Evolutionary conservation across 2,113 vertebrate genomes (phyloP), one percentile per base, ranked within the genome.

Genomic region (Pygoscelis adeliae): DNA sequence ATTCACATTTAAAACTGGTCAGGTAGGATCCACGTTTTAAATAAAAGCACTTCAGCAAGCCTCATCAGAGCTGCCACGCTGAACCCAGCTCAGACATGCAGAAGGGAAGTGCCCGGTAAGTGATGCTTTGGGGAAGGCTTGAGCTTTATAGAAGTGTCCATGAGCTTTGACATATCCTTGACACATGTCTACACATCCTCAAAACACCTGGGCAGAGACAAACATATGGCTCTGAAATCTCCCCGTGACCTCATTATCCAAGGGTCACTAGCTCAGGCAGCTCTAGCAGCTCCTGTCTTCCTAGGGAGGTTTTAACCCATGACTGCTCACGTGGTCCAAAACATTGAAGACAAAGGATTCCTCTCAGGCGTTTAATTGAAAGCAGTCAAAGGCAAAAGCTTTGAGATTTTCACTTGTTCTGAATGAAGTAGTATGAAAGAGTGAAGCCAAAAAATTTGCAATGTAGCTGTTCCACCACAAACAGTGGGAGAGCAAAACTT

Each of bases 181-280:
- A 91, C 87, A 94, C 87, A 90, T 81, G 93, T 96, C 94, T 90
- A 96, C 93, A 97, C 94, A 96, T 94, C 94, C 97, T 96, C 74
- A 87, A 70, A 95, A 90, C 95, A 97, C 95, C 95, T 96, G 82
- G 87, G 17, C 67, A 94, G 78, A 87, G 71, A 55, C 93, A 96
- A 94, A 88, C 89, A 96, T 66, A 90, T 63, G 93, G 84, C 79
- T 91, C 91, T 93, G 76, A 91, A 97, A 95, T 93, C 87, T 96
- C 63, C 18, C 63, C 0, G 3, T 83, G 93, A 95, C 96, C 93
- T 93, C 96, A 94, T 97, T 97, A 95, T 74, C 93, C 5, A 0
- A 49, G 89, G 97, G 94, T 97, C 96, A 94, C 46, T 70, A 82
- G 2, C 89, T 85, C 23, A 58, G 58, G 66, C 3, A 0, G 87